Evolutionary conservation across 2,113 vertebrate species (phyloP).

Genomic region (Balaenoptera acutorostrata): DNA sequence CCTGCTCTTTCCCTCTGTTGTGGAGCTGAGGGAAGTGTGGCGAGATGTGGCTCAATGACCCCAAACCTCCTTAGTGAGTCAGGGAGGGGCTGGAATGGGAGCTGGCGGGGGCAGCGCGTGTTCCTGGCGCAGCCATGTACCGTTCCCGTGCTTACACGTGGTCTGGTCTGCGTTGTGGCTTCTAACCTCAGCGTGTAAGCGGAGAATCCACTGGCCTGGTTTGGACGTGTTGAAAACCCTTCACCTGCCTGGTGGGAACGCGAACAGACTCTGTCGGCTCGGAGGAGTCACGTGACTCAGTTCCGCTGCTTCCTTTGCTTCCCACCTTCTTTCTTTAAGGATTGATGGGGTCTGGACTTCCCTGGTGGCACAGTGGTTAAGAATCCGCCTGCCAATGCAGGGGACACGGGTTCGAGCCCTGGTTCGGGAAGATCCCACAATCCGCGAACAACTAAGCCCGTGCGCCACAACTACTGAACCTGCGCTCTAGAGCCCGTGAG

Average conservation of each 20-base stretch:
- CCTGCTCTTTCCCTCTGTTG: not conserved
- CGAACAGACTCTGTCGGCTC: not conserved
- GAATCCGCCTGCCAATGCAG: no score
- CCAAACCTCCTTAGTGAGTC: not conserved
- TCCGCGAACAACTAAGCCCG: no score
- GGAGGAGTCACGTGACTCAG: not conserved
- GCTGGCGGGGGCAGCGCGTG: not conserved
- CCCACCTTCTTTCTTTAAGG: not conserved
- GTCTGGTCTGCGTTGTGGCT: not conserved
- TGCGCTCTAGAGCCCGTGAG: no score
- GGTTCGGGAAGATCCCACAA: no score
- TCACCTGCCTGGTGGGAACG: not conserved
- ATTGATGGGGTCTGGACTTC: not conserved
- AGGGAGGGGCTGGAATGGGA: not conserved
- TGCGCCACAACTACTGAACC: no score
- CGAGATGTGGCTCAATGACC: not conserved
- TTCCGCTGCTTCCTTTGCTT: not conserved
- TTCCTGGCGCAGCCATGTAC: not conserved
- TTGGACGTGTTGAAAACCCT: conserved; percentile 10
- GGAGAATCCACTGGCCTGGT: not conserved
- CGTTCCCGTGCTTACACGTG: not conserved
- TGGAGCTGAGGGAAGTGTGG: not conserved
- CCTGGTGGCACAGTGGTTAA: no score
- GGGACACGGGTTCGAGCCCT: no score
- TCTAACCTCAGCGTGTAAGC: not conserved